These are phyloP conservation scores for Emydura subglobosa DNA, from an alignment of 2,113 vertebrate species.

Conservation along the genomic window DNA sequence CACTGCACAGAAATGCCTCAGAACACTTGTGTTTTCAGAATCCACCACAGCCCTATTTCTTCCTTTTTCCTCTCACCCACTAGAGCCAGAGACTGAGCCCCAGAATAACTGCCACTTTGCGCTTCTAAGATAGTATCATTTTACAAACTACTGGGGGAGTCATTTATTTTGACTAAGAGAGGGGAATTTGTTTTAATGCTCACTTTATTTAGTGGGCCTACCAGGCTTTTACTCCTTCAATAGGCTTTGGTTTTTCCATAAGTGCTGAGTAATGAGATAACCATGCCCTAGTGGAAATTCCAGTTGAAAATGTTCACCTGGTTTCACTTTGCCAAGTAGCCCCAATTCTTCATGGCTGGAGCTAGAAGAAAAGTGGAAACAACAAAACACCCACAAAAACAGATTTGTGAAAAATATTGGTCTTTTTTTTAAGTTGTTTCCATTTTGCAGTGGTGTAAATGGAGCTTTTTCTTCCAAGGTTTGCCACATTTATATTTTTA, in stretches of 20 bases:
- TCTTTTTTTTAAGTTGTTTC: not conserved
- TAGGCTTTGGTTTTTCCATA: too few relatives aligned
- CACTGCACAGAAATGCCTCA: not conserved
- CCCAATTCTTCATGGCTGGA: not conserved
- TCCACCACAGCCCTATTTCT: not conserved
- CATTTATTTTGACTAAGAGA: too few relatives aligned
- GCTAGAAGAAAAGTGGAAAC: not conserved
- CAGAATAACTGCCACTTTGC: not conserved
- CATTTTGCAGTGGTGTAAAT: not conserved
- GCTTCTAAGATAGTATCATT: not conserved
- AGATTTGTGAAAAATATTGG: not conserved
- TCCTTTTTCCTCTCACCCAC: not conserved
- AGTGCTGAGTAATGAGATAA: too few relatives aligned
- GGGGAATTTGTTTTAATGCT: too few relatives aligned
- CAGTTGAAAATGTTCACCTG: not conserved
- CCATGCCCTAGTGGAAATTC: too few relatives aligned
- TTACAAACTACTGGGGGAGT: not conserved
- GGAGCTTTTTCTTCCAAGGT: not conserved
- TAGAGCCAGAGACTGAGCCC: not conserved
- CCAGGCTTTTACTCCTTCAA: too few relatives aligned
- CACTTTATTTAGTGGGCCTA: too few relatives aligned
- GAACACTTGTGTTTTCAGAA: not conserved
- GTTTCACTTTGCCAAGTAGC: not conserved
- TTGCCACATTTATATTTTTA: not conserved
- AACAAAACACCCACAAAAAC: not conserved